Evolutionary conservation across 2,113 vertebrate species (phyloP).

Genomic region (Phainopepla nitens): DNA sequence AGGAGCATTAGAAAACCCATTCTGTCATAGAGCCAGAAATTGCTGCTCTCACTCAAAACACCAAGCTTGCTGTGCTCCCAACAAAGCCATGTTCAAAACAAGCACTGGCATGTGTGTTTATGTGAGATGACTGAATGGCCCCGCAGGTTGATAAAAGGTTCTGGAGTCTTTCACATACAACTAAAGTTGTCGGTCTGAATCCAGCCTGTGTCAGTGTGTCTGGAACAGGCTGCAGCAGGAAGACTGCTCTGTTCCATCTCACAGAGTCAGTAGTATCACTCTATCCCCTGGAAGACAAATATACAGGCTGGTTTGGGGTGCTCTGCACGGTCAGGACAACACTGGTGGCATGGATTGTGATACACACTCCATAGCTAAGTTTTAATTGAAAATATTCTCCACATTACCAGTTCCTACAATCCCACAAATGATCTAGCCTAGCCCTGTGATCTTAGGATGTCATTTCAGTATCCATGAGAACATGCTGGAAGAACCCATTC

Average conservation of each 20-base stretch:
- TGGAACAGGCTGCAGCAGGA: neutral
- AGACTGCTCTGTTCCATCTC: neutral
- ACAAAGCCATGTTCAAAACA: neutral
- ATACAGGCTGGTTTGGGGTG: fast-evolving
- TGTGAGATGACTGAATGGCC: conserved; percentile 1
- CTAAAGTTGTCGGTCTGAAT: neutral
- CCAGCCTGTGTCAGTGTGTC: fast-evolving
- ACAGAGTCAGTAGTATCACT: neutral
- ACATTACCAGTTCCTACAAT: neutral
- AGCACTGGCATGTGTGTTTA: neutral
- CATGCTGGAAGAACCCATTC: neutral
- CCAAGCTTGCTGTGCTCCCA: neutral
- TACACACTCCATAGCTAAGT: neutral
- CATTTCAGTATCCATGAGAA: neutral
- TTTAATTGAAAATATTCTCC: neutral
- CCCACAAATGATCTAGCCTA: neutral
- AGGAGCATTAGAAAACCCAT: neutral
- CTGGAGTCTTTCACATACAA: conserved; percentile 29
- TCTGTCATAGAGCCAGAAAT: neutral
- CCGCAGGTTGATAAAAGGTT: conserved; percentile 31
- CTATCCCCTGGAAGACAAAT: neutral
- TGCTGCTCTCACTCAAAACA: neutral
- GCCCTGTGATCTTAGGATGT: fast-evolving
- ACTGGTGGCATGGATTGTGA: neutral
- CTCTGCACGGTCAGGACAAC: neutral